Conservation (phyloP, 2,113 vertebrate genomes). For the Rissa tridactyla region DNA sequence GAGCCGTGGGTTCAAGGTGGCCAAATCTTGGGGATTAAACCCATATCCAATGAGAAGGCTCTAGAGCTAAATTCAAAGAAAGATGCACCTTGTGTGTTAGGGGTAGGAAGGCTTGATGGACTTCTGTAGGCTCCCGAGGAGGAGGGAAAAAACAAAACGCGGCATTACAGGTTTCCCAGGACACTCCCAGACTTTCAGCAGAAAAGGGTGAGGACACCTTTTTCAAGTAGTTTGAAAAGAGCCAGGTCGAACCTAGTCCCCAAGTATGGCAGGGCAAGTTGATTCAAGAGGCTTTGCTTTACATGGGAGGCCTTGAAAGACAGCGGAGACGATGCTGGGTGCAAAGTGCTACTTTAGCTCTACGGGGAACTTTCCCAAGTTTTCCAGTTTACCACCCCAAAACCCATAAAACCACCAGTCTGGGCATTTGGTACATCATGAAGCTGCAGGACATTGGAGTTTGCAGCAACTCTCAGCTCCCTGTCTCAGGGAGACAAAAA, state of each 20-base stretch:
- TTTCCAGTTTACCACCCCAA: background rate
- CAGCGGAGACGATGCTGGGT: background rate
- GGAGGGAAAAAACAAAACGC: background rate
- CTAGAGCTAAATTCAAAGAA: background rate
- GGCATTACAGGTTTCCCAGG: background rate
- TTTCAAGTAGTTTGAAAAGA: background rate
- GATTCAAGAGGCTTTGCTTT: background rate
- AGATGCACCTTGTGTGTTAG: accelerated
- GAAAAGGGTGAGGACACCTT: background rate
- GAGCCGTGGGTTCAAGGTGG: background rate
- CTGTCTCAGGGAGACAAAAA: background rate
- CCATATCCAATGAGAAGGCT: background rate
- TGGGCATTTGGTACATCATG: background rate
- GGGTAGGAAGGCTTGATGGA: background rate
- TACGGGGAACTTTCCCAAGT: too few relatives aligned
- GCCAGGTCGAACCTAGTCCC: background rate
- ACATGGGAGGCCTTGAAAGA: background rate
- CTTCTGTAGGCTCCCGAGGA: background rate
- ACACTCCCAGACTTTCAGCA: background rate
- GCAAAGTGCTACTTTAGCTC: background rate
- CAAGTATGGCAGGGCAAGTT: background rate
- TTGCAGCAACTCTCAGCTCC: background rate
- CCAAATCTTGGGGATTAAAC: background rate
- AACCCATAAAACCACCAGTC: background rate
- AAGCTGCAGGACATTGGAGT: background rate